A percentile compares a stretch with the other conserved stretches of the same genome.
These are phyloP conservation scores for Hemicordylus capensis DNA, from an alignment of 2,113 vertebrate genomes.

Conservation along the genomic window DNA sequence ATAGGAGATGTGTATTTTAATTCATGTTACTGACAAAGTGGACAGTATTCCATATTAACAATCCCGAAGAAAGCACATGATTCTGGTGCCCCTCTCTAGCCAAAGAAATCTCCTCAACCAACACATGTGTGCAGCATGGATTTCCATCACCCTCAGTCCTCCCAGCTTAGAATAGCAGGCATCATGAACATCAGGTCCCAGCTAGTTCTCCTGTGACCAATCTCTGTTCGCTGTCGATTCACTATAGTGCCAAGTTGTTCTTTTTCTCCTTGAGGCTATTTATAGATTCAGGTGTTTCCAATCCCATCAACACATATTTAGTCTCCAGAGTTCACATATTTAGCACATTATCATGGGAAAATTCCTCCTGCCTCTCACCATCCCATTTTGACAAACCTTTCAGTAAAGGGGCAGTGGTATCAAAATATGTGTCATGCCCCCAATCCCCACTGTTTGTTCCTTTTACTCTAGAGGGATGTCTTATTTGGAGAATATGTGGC, in stretches of 20 bases:
- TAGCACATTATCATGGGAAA: not conserved
- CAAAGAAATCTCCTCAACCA: not conserved
- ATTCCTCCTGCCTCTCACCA: not conserved
- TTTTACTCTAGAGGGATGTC: not conserved
- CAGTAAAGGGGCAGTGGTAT: not conserved
- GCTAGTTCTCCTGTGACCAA: no score
- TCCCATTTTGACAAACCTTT: not conserved
- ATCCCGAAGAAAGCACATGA: not conserved
- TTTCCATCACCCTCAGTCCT: not conserved
- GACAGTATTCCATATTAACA: no score
- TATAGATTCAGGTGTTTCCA: not conserved
- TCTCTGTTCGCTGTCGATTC: not conserved
- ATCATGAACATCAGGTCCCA: not conserved
- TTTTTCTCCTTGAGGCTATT: not conserved
- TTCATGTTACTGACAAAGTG: not conserved
- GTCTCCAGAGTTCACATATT: not conserved
- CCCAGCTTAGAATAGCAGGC: not conserved
- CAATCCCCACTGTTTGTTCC: not conserved
- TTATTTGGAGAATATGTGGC: not conserved
- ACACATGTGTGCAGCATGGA: not conserved
- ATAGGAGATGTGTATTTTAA: not conserved
- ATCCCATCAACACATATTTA: no score
- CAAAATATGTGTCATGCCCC: not conserved
- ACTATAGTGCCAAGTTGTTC: not conserved
- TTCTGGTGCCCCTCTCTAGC: not conserved